Evolutionary conservation across 2,797 vertebrate species (phyloP), one percentile per base, ranked within the genome.

Genomic region (Myripristis murdjan): DNA sequence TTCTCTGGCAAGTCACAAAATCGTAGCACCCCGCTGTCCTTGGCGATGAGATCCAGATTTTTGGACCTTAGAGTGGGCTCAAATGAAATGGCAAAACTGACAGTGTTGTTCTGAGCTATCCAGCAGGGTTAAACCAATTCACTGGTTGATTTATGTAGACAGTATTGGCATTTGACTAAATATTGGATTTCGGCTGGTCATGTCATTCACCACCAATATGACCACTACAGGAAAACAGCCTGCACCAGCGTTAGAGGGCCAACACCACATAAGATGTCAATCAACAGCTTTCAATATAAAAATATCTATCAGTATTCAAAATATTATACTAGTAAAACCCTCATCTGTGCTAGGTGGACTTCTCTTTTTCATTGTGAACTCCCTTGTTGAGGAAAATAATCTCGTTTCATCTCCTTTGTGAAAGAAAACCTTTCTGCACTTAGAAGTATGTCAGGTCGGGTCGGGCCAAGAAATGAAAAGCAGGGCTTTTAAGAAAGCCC

Each of bases 401-500:
- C 10, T 41, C 26, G 64, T 52, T 12, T 63, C 15, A 24, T 8
- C n/a, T 41, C 12, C 24, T 41, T 14, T 18, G 62, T 28, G 15
- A 43, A 23, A 39, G 48, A 14, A 1, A 12, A 64, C 16, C 16
- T 64, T n/a, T 54, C 15, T 31, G 18, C 47, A 49, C 26, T 16
- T 18, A 12, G 23, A 39, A 11, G 22, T 43, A 31, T 39, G 60
- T 48, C 33, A 39, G 26, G 26, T 41, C 16, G 31, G 73, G 48
- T 64, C 58, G 57, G 23, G 37, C 24, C 43, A 55, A 20, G 60
- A 31, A 73, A 75, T 77, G 51, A 79, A 61, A 70, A 53, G 2
- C 1, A 64, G 53, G 54, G 73, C 61, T 76, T 83, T 85, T 67
- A 71, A 78, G 70, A 75, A 44, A 73, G 24, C 62, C 22, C 73